Evolutionary conservation across 1,140 invertebrate species (phyloP), one percentile per base, ranked within the genome.

Genomic region (Drosophila carrolli): DNA sequence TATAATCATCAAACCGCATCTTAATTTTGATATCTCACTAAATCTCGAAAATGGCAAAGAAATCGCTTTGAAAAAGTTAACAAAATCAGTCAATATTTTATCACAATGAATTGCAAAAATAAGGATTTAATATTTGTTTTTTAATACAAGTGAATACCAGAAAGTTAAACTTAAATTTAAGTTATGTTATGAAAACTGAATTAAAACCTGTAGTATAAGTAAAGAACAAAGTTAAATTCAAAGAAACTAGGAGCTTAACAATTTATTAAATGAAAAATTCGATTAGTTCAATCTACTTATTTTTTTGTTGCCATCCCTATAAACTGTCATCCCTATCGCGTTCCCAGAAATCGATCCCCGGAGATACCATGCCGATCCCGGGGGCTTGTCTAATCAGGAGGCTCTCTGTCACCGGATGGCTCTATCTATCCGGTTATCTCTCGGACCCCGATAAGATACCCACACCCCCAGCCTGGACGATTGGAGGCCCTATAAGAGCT

Each of bases 301-400:
- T 16, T 16, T 4, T 29, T 6, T 29, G 8, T 51, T 47, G 29
- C 48, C 48, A 51, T 51, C 48, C 29, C 48, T 50, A 50, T 50
- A 7, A 7, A 7, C 29, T 19, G 19, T 19, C 19, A 19, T 19
- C 19, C 19, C 23, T 23, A 23, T 23, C 27, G 47, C 7, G n/a
- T 62, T 61, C 23, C 19, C n/a, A 37, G 57, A 61, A 74, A 74
- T 35, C 11, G 38, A 74, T 47, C 41, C 37, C 16, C 27, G 5
- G 10, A 38, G 57, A 51, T 62, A 54, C 27, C 29, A 9, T 51
- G 48, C 32, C 27, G 48, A 50, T 50, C 48, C 48, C 35, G 46
- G 23, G 44, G 58, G 51, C 70, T 75, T 67, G 54, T 76, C 73
- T 76, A 59, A 76, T 76, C 73, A 67, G n/a, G 13, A 14, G 27